Percentiles rank a stretch among this genome's conserved stretches.
These are phyloP conservation scores for Buteo buteo DNA, from an alignment of 2,113 vertebrate species.

Conservation along the genomic window DNA sequence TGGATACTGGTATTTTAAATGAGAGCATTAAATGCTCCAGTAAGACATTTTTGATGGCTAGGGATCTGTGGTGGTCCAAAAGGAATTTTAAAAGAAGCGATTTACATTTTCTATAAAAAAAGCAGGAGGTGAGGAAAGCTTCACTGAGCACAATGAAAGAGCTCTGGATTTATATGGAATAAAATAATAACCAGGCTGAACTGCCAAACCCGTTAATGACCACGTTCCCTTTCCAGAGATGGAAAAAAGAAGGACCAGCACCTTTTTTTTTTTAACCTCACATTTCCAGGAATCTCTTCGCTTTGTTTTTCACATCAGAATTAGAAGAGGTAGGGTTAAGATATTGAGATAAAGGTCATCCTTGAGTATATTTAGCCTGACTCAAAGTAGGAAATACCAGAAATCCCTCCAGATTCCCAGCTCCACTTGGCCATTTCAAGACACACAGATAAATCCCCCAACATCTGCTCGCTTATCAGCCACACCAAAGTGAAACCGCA, in stretches of 20 bases:
- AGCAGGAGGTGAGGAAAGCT: constrained; percentile 1
- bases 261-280: background rate
- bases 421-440: background rate
- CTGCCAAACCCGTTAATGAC: constrained; percentile 43
- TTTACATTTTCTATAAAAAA: constrained; percentile 18
- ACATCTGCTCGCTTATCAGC: background rate
- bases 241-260: constrained; percentile 15
- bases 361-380: constrained; percentile 15
- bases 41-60: background rate
- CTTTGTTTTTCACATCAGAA: constrained; percentile 1
- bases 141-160: constrained; percentile 9
- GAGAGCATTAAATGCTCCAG: background rate
- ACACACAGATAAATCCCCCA: background rate
- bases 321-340: background rate
- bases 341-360: background rate
- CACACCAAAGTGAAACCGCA: background rate
- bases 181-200: constrained; percentile 34
- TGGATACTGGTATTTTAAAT: background rate
- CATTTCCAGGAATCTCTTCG: constrained; percentile 21
- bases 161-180: constrained; percentile 18
- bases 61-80: background rate
- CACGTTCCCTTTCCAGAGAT: background rate
- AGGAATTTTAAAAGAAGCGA: background rate
- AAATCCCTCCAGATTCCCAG: background rate
- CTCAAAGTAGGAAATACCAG: constrained; percentile 22